These are phyloP conservation scores for Physocephala rufipes DNA, from an alignment of 2,888 invertebrate species.

Conservation along the genomic window DNA sequence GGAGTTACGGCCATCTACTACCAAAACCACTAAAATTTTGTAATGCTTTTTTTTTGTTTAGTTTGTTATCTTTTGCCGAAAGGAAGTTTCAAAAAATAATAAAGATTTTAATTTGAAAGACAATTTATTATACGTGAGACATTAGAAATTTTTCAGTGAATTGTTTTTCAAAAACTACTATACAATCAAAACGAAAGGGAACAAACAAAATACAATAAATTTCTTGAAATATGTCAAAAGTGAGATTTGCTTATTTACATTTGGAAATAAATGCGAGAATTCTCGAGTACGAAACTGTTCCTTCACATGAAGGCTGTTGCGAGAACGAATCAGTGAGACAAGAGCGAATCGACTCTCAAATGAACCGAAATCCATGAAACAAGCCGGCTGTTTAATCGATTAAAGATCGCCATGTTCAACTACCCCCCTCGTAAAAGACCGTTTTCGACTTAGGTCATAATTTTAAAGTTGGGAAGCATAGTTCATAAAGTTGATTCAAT, in stretches of 20 bases:
- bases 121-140: constrained; percentile 19
- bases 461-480: no score
- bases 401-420: no score
- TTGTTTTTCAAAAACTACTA: constrained; percentile 31
- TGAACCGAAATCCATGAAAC: no score
- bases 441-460: no score
- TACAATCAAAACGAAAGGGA: not conserved
- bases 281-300: not conserved
- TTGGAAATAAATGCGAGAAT: not conserved
- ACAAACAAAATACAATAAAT: not conserved
- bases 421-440: no score
- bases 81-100: constrained; percentile 1
- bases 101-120: constrained; percentile 21
- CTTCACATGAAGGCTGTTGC: not conserved
- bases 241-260: not conserved
- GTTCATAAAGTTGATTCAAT: no score
- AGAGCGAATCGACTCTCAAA: no score
- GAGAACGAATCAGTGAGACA: no score
- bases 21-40: constrained; percentile 32
- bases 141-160: constrained; percentile 28
- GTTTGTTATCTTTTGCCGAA: constrained; percentile 29
- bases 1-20: constrained; percentile 37
- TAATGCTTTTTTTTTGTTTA: constrained; percentile 19
- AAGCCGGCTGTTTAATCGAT: no score
- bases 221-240: not conserved